Evolutionary conservation across 2,888 invertebrate species (phyloP), one percentile per base, ranked within the genome.

Genomic region (Drosophila vallismaia): DNA sequence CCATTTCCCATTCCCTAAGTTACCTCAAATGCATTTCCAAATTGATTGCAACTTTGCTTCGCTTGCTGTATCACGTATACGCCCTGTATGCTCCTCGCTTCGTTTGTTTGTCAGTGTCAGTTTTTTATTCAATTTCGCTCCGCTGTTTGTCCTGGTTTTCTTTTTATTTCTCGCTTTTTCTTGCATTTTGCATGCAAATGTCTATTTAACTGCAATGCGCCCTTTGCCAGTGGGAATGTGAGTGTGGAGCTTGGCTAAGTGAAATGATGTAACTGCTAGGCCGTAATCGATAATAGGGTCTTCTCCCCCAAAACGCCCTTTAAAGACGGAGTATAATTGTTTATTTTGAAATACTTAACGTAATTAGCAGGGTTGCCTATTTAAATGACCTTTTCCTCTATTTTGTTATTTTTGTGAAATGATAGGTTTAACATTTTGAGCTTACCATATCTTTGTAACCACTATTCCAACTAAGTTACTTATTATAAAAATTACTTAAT

Each of bases 21-120:
- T 42, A 49, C 54, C 38, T 28, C 58, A 69, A 36, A 68, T 88
- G 81, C 83, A 82, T 86, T 89, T 84, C 36, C 56, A 89, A 89
- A 89, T 90, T 90, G 89, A 90, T 88, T 89, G 89, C 88, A 87
- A 51, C 54, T 79, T 82, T 79, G 74, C 59, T 67, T 49, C 48
- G 64, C 53, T 73, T 54, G 67, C 54, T 49, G 54, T 64, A 63
- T 73, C 73, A 63, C 57, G 62, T 71, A 59, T 74, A 49, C 66
- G 59, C 58, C 59, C 45, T 51, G 62, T 52, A 38, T 66, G 56
- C 44, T n/a, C 46, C 48, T 36, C 54, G 48, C 66, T 59, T 72
- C 44, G 56, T 71, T 63, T 62, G 59, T 72, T 64, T 72, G 72
- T 67, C 66, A 72, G 50, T 72, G 64, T 72, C 53, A 72, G 55